Evolutionary conservation across 1,140 invertebrate genomes (phyloP).

Genomic region (Heliconius nattereri): DNA sequence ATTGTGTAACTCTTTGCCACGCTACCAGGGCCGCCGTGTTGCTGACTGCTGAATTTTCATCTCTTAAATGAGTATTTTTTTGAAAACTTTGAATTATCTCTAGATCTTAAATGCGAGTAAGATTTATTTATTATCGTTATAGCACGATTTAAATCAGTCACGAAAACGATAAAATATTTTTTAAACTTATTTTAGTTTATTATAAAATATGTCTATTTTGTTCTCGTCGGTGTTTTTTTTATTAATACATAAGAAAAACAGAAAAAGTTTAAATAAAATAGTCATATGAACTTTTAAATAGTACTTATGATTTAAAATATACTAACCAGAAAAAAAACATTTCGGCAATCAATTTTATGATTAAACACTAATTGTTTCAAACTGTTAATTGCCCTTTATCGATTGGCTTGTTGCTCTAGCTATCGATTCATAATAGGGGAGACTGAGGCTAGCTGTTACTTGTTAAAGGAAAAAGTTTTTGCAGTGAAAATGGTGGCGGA

Average conservation of each 20-base stretch:
- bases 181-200: background rate
- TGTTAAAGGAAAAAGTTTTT: background rate
- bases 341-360: constrained; percentile 1
- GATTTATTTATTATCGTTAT: no score
- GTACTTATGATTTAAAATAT: background rate
- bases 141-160: background rate
- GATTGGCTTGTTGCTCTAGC: constrained; percentile 35
- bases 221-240: no score
- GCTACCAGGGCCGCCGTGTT: background rate
- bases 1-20: background rate
- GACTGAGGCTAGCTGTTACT: background rate
- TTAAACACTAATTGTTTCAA: constrained; percentile 57
- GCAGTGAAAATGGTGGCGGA: background rate
- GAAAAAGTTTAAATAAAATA: background rate
- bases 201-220: no score
- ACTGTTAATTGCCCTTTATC: constrained; percentile 51
- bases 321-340: background rate
- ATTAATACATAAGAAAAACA: no score
- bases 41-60: background rate
- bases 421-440: background rate
- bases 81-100: no score
- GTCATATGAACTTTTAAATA: background rate
- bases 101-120: background rate
- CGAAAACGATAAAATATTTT: background rate
- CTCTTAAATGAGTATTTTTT: no score